Percentiles rank a stretch among this genome's conserved stretches.
Evolutionary conservation across 1,140 invertebrate species (phyloP).

Genomic region (Archivesica marissinica): DNA sequence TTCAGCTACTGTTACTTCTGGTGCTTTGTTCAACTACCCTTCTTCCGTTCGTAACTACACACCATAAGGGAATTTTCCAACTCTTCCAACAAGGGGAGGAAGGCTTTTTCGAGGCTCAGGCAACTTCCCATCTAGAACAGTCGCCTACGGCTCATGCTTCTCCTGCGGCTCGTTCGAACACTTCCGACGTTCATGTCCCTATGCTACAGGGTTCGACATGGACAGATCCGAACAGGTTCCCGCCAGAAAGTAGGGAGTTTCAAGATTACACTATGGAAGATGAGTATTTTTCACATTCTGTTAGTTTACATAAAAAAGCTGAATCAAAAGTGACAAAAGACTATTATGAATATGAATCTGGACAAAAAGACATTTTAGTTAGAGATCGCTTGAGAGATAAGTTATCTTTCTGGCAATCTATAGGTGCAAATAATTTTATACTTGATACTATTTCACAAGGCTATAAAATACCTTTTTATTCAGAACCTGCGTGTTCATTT

Average conservation of each 20-base stretch:
- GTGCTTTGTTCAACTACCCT: too few relatives aligned
- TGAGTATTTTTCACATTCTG: slow-evolving; percentile 27
- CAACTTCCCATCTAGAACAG: too few relatives aligned
- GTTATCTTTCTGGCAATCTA: slow-evolving; percentile 19
- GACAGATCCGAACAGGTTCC: too few relatives aligned
- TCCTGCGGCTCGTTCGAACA: too few relatives aligned
- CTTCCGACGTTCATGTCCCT: too few relatives aligned
- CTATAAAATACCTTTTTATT: slow-evolving; percentile 51
- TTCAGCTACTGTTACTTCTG: too few relatives aligned
- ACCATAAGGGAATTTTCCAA: too few relatives aligned
- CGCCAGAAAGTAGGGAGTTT: too few relatives aligned
- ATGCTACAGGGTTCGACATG: too few relatives aligned
- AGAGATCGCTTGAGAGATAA: slow-evolving; percentile 41
- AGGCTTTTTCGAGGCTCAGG: too few relatives aligned
- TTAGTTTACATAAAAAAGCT: not conserved
- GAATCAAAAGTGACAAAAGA: not conserved
- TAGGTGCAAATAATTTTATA: slow-evolving; percentile 34
- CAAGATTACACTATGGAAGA: not conserved
- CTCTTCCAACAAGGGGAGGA: too few relatives aligned
- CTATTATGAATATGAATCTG: slow-evolving; percentile 9
- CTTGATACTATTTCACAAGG: slow-evolving; percentile 5
- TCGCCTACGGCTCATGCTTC: too few relatives aligned
- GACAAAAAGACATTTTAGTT: slow-evolving; percentile 26
- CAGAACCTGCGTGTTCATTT: not conserved
- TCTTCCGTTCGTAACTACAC: not conserved